phyloP scores from a whole-genome alignment of 2,113 vertebrate species.

The Ceyx melanurus region DNA sequence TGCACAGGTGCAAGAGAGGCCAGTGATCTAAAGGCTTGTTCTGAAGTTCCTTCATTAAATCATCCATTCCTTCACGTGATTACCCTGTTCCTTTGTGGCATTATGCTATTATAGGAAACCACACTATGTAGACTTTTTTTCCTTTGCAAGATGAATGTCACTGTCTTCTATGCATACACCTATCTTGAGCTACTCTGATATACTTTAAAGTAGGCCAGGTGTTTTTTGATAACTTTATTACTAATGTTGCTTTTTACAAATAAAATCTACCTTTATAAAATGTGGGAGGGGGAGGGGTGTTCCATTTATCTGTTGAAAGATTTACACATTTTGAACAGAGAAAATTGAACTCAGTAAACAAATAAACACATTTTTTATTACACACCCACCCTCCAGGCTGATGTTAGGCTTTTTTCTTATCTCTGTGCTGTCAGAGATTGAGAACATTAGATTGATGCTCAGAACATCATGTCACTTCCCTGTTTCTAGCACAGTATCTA shows the following conservation, averaged over 20 bases:
- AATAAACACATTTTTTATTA: background rate
- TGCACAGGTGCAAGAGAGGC: background rate
- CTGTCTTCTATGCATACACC: background rate
- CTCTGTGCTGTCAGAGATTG: background rate
- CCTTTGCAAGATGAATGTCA: background rate
- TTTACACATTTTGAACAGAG: background rate
- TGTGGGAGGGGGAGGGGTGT: too few species aligned
- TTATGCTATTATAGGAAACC: background rate
- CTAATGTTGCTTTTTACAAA: background rate
- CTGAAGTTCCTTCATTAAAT: background rate
- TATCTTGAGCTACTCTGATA: background rate
- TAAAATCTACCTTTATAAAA: background rate
- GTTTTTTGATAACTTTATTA: background rate
- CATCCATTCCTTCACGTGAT: background rate
- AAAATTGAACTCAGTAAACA: background rate
- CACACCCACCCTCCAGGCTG: background rate
- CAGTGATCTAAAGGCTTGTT: background rate
- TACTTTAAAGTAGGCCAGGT: background rate
- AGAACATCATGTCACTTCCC: background rate
- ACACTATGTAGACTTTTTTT: background rate
- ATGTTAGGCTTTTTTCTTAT: background rate
- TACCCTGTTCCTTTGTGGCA: background rate
- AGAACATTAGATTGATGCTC: background rate
- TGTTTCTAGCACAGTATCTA: background rate
- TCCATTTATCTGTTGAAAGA: background rate